Percentiles rank a stretch among this genome's conserved stretches.
Evolutionary conservation across 2,113 vertebrate genomes (phyloP).

Genomic region (Ailurus styani): DNA sequence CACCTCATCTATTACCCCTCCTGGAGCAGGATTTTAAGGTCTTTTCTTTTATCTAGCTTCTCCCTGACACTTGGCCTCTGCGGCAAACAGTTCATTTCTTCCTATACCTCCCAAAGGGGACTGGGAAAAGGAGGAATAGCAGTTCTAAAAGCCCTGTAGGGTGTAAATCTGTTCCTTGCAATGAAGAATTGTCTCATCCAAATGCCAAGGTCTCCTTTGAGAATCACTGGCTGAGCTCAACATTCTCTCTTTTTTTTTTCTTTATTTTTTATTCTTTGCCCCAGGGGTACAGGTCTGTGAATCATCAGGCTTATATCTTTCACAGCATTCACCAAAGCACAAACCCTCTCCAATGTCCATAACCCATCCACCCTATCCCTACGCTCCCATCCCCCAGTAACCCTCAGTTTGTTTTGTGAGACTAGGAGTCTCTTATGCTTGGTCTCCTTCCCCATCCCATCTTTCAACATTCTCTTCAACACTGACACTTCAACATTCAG

Average conservation of each 20-base stretch:
- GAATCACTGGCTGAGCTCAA: background rate
- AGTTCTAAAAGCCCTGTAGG: background rate
- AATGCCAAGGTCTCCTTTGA: background rate
- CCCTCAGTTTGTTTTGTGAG: too few relatives aligned
- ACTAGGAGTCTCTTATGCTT: too few relatives aligned
- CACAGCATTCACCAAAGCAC: too few relatives aligned
- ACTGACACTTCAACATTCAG: background rate
- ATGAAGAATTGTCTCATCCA: background rate
- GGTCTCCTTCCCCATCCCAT: too few relatives aligned
- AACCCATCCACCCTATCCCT: too few relatives aligned
- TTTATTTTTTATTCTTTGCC: too few relatives aligned
- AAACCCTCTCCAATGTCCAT: too few relatives aligned
- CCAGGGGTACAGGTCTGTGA: too few relatives aligned
- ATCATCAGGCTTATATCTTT: too few relatives aligned
- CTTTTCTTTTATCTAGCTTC: background rate
- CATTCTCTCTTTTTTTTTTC: too few relatives aligned
- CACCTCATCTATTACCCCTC: background rate
- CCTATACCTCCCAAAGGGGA: background rate
- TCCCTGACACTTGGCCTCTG: background rate
- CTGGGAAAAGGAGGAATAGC: background rate
- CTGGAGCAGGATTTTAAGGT: background rate
- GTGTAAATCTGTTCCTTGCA: background rate
- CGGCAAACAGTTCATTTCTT: background rate
- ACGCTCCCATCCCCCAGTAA: too few relatives aligned
- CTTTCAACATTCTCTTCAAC: too few relatives aligned